A percentile compares a stretch with the other conserved stretches of the same genome.
phyloP scores from a whole-genome alignment of 2,113 vertebrate species.

The Azemiops feae region DNA sequence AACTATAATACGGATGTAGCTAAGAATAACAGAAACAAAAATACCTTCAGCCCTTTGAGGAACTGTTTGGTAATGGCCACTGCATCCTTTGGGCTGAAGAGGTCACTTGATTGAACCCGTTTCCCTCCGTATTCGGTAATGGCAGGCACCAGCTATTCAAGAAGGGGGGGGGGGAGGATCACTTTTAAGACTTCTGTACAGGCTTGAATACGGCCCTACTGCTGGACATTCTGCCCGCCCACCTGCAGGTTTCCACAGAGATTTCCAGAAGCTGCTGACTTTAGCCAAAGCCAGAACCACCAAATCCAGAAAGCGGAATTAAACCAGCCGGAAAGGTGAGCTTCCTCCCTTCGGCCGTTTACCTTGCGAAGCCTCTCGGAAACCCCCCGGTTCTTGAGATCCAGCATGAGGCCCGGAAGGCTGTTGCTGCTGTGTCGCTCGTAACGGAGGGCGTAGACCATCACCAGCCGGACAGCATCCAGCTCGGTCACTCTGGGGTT shows the following conservation, averaged over 20 bases:
- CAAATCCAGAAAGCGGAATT: not conserved
- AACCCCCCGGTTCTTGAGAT: constrained; percentile 80
- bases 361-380: constrained; percentile 85
- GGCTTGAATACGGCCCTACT: no score
- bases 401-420: constrained; percentile 78
- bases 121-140: constrained; percentile 93
- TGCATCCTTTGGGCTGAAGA: constrained; percentile 88
- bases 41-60: constrained; percentile 94
- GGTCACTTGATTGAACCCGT: constrained; percentile 87
- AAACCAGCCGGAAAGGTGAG: not conserved
- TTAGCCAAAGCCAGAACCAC: not conserved
- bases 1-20: not conserved
- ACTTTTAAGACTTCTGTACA: not conserved
- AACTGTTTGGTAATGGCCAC: constrained; percentile 97
- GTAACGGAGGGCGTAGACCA: constrained; percentile 91
- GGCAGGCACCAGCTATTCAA: constrained; percentile 81
- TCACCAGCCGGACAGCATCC: constrained; percentile 86
- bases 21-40: not conserved
- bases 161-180: not conserved
- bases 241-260: not conserved
- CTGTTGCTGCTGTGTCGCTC: constrained; percentile 88
- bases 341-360: not conserved
- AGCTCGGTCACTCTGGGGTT: constrained; percentile 81
- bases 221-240: not conserved
- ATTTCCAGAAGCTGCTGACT: not conserved